Evolutionary conservation across 2,113 vertebrate genomes (phyloP).

Genomic region (Marmota flaviventris): DNA sequence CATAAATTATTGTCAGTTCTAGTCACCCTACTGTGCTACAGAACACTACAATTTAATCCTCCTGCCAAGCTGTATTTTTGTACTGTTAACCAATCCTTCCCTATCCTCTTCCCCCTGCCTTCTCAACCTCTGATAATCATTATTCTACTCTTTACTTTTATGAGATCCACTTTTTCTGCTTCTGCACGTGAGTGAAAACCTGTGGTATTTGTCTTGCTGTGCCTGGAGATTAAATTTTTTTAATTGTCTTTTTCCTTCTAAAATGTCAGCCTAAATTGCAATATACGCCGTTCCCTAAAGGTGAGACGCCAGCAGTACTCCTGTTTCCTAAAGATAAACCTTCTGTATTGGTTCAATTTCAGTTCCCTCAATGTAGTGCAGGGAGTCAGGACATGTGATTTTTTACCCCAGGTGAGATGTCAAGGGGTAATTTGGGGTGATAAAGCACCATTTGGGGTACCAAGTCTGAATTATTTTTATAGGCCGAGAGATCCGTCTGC

Average conservation of each 20-base stretch:
- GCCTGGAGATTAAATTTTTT: not conserved
- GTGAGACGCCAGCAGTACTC: slow-evolving; percentile 27
- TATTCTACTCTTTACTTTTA: not conserved
- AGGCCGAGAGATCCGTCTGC: slow-evolving; percentile 91
- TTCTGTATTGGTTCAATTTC: not conserved
- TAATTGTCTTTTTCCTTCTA: slow-evolving; percentile 34
- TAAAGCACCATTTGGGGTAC: not conserved
- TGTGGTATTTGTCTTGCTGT: slow-evolving; percentile 1
- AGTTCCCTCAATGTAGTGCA: not conserved
- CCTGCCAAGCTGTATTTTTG: not conserved
- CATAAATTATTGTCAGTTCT: not conserved
- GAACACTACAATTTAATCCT: not conserved
- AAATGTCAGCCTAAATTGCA: slow-evolving; percentile 49
- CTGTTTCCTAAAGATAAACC: slow-evolving; percentile 25
- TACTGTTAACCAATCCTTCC: not conserved
- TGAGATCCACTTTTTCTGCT: not conserved
- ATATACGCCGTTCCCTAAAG: slow-evolving; percentile 28
- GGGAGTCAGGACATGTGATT: not conserved
- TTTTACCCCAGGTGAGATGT: not conserved
- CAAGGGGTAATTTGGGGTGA: not conserved
- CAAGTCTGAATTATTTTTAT: slow-evolving; percentile 51
- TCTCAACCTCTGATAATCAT: not conserved
- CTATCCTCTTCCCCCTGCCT: not conserved
- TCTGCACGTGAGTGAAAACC: not conserved
- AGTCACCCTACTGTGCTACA: not conserved